phyloP scores from a whole-genome alignment of 1,140 invertebrate species.

The Aphis gossypii region DNA sequence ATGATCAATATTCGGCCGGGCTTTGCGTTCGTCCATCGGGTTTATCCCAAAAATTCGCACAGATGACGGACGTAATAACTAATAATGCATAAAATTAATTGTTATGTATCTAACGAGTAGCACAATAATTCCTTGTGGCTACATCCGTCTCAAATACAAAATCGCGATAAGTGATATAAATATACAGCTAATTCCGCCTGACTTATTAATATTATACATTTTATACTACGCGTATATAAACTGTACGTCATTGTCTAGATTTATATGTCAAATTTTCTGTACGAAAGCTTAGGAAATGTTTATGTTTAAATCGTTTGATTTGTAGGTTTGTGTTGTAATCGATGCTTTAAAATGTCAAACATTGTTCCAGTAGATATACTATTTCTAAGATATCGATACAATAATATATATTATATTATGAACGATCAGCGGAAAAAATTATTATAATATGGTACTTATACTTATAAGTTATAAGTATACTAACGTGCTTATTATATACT shows the following conservation, averaged over 20 bases:
- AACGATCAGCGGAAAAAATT: neutral
- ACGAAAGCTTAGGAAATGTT: too few relatives aligned
- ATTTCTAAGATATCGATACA: neutral
- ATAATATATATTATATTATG: neutral
- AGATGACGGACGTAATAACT: neutral
- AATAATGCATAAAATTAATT: neutral
- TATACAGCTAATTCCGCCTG: too few relatives aligned
- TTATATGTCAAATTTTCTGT: neutral
- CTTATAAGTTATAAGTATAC: too few relatives aligned
- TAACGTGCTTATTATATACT: too few relatives aligned
- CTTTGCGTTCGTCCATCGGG: neutral
- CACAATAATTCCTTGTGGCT: neutral
- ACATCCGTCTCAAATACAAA: neutral
- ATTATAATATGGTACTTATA: neutral
- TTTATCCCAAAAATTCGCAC: neutral
- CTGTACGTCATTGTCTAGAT: neutral
- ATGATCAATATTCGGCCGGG: neutral
- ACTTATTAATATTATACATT: neutral
- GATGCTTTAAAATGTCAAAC: neutral
- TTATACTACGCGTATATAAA: too few relatives aligned
- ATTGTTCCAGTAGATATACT: neutral
- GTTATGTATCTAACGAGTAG: neutral
- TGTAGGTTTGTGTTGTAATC: neutral
- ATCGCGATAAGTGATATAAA: neutral
- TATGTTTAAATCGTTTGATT: neutral